Conservation (phyloP, 2,113 vertebrate species). For the Alces alces region DNA sequence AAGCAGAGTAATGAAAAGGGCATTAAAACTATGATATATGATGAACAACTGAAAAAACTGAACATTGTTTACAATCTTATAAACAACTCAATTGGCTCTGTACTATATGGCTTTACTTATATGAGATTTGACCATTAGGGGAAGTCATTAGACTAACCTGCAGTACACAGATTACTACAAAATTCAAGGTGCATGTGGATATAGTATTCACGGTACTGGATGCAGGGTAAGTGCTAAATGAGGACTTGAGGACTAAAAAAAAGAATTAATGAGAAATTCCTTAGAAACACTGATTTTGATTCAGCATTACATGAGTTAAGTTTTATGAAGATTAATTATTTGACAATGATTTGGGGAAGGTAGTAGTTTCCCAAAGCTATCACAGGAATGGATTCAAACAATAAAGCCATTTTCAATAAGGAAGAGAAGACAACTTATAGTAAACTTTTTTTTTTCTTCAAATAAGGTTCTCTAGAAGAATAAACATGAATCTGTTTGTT, state of each 20-base stretch:
- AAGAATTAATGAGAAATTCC: neutral
- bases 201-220: neutral
- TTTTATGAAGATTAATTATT: neutral
- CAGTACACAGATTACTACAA: neutral
- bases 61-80: neutral
- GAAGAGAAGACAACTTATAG: neutral
- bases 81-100: neutral
- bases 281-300: neutral
- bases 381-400: neutral
- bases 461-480: neutral
- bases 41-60: neutral
- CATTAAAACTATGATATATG: neutral
- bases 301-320: neutral
- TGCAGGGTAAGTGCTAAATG: neutral
- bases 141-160: neutral
- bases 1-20: neutral
- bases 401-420: neutral
- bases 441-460: neutral
- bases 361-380: neutral
- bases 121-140: neutral
- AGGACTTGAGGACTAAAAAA: neutral
- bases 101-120: neutral
- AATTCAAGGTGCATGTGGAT: neutral
- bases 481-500: neutral
- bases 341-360: neutral